Conservation (phyloP, 2,888 invertebrate species). For the Epinotia nisella region DNA sequence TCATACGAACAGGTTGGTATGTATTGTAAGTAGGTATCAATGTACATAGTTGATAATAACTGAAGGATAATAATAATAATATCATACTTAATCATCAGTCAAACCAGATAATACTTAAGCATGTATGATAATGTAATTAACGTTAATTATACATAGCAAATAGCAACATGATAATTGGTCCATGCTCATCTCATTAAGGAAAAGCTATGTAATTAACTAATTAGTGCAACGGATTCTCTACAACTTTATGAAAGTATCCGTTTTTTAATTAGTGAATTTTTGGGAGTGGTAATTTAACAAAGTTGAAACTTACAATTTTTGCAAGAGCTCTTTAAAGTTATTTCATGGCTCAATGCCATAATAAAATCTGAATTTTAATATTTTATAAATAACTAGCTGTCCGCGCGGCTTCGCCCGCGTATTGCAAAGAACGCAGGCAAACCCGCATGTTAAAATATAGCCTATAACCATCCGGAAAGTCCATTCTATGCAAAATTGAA, state of each 20-base stretch:
- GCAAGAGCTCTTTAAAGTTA: too few species aligned
- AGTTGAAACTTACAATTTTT: neutral
- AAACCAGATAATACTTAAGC: conserved; percentile 10
- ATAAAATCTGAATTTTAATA: too few species aligned
- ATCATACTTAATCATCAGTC: conserved; percentile 16
- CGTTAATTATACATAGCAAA: conserved; percentile 13
- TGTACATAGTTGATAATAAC: neutral
- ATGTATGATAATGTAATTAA: conserved; percentile 33
- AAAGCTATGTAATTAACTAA: neutral
- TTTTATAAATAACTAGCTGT: too few species aligned
- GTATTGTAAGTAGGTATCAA: too few species aligned
- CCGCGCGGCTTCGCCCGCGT: too few species aligned
- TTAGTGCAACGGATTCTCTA: conserved; percentile 16
- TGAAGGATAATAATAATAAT: neutral
- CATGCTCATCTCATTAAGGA: conserved; percentile 25
- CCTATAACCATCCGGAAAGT: too few species aligned
- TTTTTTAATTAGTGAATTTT: conserved; percentile 2
- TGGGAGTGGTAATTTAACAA: neutral
- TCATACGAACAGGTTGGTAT: too few species aligned
- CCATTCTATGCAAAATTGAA: too few species aligned
- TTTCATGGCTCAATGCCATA: too few species aligned
- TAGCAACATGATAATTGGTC: conserved; percentile 24
- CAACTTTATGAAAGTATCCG: conserved; percentile 6
- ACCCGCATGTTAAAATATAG: too few species aligned
- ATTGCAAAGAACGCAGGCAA: too few species aligned